Evolutionary conservation across 2,888 invertebrate genomes (phyloP).

Genomic region (Ormyrus pomaceus): DNA sequence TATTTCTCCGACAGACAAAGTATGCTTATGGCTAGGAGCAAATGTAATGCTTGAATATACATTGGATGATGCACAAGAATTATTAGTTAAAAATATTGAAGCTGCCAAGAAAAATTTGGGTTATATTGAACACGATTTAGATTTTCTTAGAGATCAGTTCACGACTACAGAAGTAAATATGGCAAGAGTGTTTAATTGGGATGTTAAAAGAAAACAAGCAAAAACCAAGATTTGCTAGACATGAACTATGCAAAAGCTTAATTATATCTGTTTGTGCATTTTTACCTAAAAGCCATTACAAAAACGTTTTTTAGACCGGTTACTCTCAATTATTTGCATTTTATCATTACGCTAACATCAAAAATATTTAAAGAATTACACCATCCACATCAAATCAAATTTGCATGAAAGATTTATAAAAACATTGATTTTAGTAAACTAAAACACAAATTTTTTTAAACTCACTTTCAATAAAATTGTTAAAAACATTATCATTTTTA

Average conservation of each 20-base stretch:
- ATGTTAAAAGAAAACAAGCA: slow-evolving; percentile 93
- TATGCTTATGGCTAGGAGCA: slow-evolving; percentile 90
- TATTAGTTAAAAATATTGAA: slow-evolving; percentile 89
- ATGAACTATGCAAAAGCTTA: slow-evolving; percentile 36
- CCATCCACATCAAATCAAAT: too few relatives aligned
- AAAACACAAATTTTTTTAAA: too few relatives aligned
- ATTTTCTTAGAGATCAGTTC: slow-evolving; percentile 96
- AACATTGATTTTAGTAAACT: too few relatives aligned
- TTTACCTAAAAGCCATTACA: too few relatives aligned
- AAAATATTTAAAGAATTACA: too few relatives aligned
- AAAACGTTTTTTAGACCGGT: too few relatives aligned
- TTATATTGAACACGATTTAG: slow-evolving; percentile 93
- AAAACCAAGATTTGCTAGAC: neutral
- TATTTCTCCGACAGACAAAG: slow-evolving; percentile 92
- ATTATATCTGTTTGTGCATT: neutral
- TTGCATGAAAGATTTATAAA: too few relatives aligned
- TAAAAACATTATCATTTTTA: too few relatives aligned
- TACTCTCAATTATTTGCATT: too few relatives aligned
- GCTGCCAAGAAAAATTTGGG: slow-evolving; percentile 89
- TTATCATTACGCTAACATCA: too few relatives aligned
- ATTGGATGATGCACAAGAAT: slow-evolving; percentile 90
- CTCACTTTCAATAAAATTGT: too few relatives aligned
- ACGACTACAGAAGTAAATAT: slow-evolving; percentile 99
- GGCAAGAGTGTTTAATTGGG: slow-evolving; percentile 99
- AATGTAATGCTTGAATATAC: slow-evolving; percentile 99